phyloP scores from a whole-genome alignment of 1,140 invertebrate species.

The Plectrocnemia conspersa region DNA sequence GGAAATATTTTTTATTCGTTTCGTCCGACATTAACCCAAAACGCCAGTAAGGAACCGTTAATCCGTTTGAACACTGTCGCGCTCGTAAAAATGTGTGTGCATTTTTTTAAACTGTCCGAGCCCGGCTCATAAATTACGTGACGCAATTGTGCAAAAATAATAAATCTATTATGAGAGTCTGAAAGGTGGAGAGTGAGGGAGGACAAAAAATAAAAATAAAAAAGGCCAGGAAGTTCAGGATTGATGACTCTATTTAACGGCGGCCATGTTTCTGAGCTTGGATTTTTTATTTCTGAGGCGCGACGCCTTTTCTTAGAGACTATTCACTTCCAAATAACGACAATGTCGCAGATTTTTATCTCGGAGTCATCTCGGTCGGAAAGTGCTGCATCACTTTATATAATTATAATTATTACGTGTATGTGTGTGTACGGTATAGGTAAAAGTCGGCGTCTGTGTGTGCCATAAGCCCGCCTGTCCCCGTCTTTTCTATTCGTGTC shows the following conservation, averaged over 20 bases:
- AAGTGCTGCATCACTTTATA: slow-evolving; percentile 31
- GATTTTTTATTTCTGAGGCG: not conserved
- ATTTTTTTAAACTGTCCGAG: too few species aligned
- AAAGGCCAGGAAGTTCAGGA: too few species aligned
- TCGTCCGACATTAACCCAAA: too few species aligned
- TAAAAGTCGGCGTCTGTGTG: not conserved
- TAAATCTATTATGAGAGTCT: too few species aligned
- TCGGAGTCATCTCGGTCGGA: slow-evolving; percentile 5
- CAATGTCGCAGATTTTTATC: slow-evolving; percentile 20
- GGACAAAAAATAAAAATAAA: too few species aligned
- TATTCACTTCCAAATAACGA: slow-evolving; percentile 8
- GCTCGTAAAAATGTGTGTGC: too few species aligned
- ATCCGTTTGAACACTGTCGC: too few species aligned
- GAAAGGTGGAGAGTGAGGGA: too few species aligned
- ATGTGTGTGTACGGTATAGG: too few species aligned
- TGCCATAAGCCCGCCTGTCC: not conserved
- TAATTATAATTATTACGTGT: slow-evolving; percentile 31
- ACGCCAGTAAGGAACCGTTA: too few species aligned
- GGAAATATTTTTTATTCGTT: slow-evolving; percentile 7
- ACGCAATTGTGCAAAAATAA: too few species aligned
- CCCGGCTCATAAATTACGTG: too few species aligned
- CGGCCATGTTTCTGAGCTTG: not conserved
- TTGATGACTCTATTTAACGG: not conserved
- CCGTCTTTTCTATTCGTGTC: slow-evolving; percentile 1
- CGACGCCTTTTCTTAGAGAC: slow-evolving; percentile 1